Base-by-base conservation (phyloP, 2,113 vertebrate genomes). In the Atrichornis clamosus region DNA sequence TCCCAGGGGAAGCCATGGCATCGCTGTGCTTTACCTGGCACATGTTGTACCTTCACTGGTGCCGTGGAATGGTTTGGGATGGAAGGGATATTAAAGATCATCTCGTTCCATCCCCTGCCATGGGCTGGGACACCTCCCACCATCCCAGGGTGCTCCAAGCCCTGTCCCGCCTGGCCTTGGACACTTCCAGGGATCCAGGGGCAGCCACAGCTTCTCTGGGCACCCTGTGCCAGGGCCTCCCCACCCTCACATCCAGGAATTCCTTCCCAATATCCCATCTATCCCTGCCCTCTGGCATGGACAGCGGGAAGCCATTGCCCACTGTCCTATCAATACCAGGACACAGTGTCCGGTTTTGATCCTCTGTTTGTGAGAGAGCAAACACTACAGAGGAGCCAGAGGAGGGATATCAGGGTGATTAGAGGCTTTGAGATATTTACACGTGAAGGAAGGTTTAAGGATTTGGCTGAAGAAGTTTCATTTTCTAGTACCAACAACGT, bases 261-360 rank as follows among this genome's bases (percentile, higher is more conserved):
- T 67, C 39, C 53, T 5, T 15, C 33, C 24, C 16, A 10, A 17
- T 2, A 46, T 46, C 20, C 24, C 53, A 59, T 4, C 69, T 9
- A 21, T 37, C 35, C 22, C 35, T 33, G 3, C 7, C 8, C 42
- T 32, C 11, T 37, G 22, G 3, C 44, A n/a, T n/a, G n/a, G n/a
- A n/a, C n/a, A 11, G 3, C 27, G 5, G 16, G 8, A 59, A 52
- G 7, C 50, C 42, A 37, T 50, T 35, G 22, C 42, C 9, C 17
- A 15, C 11, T 18, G 12, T 28, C 12, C 32, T 35, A 2, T 11
- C 42, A 52, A 22, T 6, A 37, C 17, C 24, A 18, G 19, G 56
- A 13, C 9, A 2, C 2, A 1, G 1, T 4, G 7, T 3, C n/a
- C 28, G 7, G 19, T 16, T 77, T 35, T 30, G 6, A 3, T 52